Conservation (phyloP, 2,888 invertebrate genomes). For the Eubasilissa splendida region DNA sequence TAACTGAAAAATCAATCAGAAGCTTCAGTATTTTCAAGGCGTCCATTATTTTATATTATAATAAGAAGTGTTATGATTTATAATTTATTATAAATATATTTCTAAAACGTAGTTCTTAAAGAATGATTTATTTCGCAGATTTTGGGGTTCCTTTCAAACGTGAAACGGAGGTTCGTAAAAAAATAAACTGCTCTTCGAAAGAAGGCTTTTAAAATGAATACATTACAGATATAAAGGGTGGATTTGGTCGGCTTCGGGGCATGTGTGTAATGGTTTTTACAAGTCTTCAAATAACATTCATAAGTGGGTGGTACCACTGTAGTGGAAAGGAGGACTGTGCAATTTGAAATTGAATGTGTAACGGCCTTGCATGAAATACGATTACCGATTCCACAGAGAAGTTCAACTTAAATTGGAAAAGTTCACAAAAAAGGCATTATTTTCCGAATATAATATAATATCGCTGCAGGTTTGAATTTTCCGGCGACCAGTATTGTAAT, state of each 20-base stretch:
- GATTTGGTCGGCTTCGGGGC: no score
- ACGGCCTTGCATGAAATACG: constrained; percentile 40
- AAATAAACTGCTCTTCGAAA: not conserved
- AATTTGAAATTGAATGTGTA: constrained; percentile 48
- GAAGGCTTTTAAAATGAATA: not conserved
- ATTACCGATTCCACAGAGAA: constrained; percentile 31
- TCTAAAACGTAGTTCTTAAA: no score
- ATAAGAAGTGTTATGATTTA: no score
- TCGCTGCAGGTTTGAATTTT: constrained; percentile 21
- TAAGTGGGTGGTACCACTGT: not conserved
- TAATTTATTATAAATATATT: no score
- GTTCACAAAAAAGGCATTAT: constrained; percentile 25
- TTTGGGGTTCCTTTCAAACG: no score
- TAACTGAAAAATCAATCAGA: no score
- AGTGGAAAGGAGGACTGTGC: constrained; percentile 33
- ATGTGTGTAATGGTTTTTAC: no score
- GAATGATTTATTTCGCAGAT: no score
- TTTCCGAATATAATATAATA: constrained; percentile 1
- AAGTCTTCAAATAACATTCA: not conserved
- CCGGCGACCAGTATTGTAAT: not conserved
- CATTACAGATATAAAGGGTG: no score
- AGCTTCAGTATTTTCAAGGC: no score
- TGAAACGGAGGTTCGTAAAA: not conserved
- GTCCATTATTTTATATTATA: no score
- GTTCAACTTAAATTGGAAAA: constrained; percentile 49